Conservation (phyloP, 2,113 vertebrate species). For the Beaufortia kweichowensis region DNA sequence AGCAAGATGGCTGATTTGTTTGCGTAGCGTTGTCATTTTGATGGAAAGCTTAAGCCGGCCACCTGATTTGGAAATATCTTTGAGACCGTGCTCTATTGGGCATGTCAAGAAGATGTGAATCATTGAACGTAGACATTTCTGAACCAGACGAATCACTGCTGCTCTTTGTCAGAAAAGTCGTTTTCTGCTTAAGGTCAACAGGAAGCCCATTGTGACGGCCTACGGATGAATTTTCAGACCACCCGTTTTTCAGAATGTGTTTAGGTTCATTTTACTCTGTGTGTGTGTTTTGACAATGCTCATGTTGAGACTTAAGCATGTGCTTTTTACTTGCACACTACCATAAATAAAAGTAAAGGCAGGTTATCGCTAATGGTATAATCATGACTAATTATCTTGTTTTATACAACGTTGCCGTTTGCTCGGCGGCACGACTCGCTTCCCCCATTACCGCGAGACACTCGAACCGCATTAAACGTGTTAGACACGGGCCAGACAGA, state of each 20-base stretch:
- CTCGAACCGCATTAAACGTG: slow-evolving; percentile 32
- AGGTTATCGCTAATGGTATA: slow-evolving; percentile 43
- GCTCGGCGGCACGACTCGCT: slow-evolving; percentile 4
- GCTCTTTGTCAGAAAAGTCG: slow-evolving; percentile 7
- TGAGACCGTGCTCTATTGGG: slow-evolving; percentile 8
- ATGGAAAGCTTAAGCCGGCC: slow-evolving; percentile 20
- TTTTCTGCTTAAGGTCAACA: neutral
- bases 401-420: slow-evolving; percentile 40
- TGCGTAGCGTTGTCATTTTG: neutral
- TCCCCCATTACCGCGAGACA: slow-evolving; percentile 43
- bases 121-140: slow-evolving; percentile 5
- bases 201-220: neutral
- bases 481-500: slow-evolving; percentile 43
- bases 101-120: slow-evolving; percentile 15
- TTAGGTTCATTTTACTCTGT: neutral
- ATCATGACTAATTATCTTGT: slow-evolving; percentile 46
- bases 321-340: slow-evolving; percentile 19
- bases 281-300: slow-evolving; percentile 2
- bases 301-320: slow-evolving; percentile 18
- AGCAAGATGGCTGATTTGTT: slow-evolving; percentile 16
- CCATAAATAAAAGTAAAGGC: slow-evolving; percentile 37
- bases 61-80: slow-evolving; percentile 30
- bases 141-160: neutral
- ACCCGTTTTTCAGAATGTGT: neutral
- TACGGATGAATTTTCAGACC: too few relatives aligned